A percentile compares a stretch with the other conserved stretches of the same genome.
phyloP scores from a whole-genome alignment of 2,888 invertebrate species.

The Chromoteleia sp. region DNA sequence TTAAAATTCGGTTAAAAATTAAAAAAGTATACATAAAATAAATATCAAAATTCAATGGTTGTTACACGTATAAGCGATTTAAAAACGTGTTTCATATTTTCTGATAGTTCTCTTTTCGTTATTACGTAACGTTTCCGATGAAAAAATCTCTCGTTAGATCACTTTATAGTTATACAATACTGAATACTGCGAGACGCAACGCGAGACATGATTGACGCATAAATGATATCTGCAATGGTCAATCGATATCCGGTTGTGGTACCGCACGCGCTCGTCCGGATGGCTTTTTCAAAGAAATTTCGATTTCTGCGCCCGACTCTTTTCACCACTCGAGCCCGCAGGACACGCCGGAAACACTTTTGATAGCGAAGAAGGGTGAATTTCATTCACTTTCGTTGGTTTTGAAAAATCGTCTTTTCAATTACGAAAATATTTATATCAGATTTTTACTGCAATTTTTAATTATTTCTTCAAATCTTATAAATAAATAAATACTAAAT shows the following conservation, averaged over 20 bases:
- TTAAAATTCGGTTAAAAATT: no score
- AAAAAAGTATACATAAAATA: no score
- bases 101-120: neutral
- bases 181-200: constrained; percentile 64
- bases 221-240: constrained; percentile 75
- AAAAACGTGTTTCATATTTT: neutral
- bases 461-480: no score
- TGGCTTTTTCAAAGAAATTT: constrained; percentile 69
- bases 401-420: constrained; percentile 14
- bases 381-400: constrained; percentile 35
- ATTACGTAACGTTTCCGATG: neutral
- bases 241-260: constrained; percentile 74
- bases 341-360: constrained; percentile 42
- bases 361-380: constrained; percentile 33
- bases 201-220: constrained; percentile 73
- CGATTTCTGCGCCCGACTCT: constrained; percentile 25
- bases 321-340: constrained; percentile 28
- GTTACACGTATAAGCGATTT: no score
- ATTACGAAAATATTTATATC: neutral
- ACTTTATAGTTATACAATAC: constrained; percentile 24
- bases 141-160: constrained; percentile 2
- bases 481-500: no score
- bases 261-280: constrained; percentile 66
- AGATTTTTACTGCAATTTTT: no score
- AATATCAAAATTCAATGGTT: no score